Evolutionary conservation across 35 echinoderm and acorn worm genomes (phyloP).

Genomic region (Strongylocentrotus purpuratus): DNA sequence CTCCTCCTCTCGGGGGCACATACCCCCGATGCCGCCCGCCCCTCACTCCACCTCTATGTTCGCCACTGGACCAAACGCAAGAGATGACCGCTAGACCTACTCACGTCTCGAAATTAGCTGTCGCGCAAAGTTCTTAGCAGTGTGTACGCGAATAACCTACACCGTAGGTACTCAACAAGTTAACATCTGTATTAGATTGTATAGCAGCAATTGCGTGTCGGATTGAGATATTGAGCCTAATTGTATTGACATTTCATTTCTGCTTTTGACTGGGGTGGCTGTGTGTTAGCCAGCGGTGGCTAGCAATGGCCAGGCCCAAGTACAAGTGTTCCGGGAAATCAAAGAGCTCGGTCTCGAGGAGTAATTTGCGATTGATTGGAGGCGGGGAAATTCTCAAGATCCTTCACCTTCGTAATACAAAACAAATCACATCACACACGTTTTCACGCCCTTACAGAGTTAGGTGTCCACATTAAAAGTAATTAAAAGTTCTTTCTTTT

Average conservation of each 20-base stretch:
- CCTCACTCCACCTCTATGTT: too few species aligned
- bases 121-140: neutral
- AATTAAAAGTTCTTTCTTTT: too few species aligned
- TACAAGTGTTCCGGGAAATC: neutral
- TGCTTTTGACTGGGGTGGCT: neutral
- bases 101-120: too few species aligned
- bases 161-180: neutral
- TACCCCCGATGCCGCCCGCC: too few species aligned
- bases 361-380: neutral
- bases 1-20: too few species aligned
- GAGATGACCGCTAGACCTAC: too few species aligned
- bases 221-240: neutral
- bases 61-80: too few species aligned
- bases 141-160: neutral
- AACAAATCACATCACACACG: neutral
- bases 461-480: neutral
- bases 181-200: neutral
- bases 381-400: neutral
- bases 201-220: neutral
- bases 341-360: neutral
- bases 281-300: slow-evolving; percentile 6
- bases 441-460: neutral
- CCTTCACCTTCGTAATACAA: neutral
- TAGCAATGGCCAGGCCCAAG: neutral
- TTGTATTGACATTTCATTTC: slow-evolving; percentile 36